These are phyloP conservation scores for Amblyjoppa proteus DNA, from an alignment of 2,888 invertebrate genomes.

Conservation along the genomic window DNA sequence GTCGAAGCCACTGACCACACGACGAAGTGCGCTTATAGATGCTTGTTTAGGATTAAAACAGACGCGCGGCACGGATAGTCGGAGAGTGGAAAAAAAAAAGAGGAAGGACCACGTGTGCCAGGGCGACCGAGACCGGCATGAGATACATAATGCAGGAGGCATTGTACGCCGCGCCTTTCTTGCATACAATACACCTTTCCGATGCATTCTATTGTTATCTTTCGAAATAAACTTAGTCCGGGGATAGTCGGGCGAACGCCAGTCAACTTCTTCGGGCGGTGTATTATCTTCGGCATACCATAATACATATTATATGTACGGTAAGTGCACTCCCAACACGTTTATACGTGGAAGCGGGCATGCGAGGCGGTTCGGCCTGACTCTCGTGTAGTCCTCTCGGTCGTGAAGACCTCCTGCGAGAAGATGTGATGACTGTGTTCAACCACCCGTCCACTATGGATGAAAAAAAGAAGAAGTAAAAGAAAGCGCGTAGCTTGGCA, in stretches of 20 bases:
- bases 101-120: slow-evolving; percentile 68
- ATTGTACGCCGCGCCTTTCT: slow-evolving; percentile 80
- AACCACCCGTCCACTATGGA: slow-evolving; percentile 57
- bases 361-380: neutral
- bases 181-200: slow-evolving; percentile 79
- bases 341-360: neutral
- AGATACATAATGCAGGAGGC: slow-evolving; percentile 83
- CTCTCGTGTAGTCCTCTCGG: slow-evolving; percentile 33
- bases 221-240: slow-evolving; percentile 78
- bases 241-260: slow-evolving; percentile 4
- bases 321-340: slow-evolving; percentile 22
- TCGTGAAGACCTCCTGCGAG: slow-evolving; percentile 48
- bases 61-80: slow-evolving; percentile 46
- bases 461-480: neutral
- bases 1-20: slow-evolving; percentile 40
- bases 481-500: slow-evolving; percentile 13
- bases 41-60: slow-evolving; percentile 79
- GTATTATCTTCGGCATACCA: slow-evolving; percentile 76
- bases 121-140: slow-evolving; percentile 68
- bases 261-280: slow-evolving; percentile 72
- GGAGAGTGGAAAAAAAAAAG: slow-evolving; percentile 12
- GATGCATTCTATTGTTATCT: slow-evolving; percentile 81
- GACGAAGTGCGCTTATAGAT: slow-evolving; percentile 65
- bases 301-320: slow-evolving; percentile 76
- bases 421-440: slow-evolving; percentile 71